Evolutionary conservation across 2,113 vertebrate genomes (phyloP).

Genomic region (Oenanthe oenanthe): DNA sequence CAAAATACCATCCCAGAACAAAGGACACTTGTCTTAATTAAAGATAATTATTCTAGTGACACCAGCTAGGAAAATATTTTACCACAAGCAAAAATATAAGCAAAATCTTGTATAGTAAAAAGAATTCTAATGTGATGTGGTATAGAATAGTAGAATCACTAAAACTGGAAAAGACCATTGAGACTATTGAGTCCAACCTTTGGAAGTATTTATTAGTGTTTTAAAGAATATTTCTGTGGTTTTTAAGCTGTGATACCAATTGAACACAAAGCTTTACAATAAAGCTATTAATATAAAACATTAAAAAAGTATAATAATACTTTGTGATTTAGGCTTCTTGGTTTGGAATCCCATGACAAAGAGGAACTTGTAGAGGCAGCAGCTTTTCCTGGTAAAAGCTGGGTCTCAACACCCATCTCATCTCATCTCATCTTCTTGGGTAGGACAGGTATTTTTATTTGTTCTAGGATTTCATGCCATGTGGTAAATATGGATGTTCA

Average conservation of each 20-base stretch:
- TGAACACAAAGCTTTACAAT: background rate
- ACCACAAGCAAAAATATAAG: background rate
- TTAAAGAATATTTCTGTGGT: rapidly evolving
- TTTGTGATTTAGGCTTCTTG: background rate
- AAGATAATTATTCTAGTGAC: background rate
- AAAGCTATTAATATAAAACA: background rate
- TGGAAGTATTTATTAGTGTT: background rate
- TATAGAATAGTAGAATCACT: background rate
- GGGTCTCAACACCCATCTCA: background rate
- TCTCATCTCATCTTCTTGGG: background rate
- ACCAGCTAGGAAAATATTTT: background rate
- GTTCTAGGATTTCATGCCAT: background rate
- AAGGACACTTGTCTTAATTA: background rate
- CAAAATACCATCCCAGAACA: background rate
- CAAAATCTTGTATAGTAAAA: background rate
- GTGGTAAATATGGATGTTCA: background rate
- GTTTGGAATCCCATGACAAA: background rate
- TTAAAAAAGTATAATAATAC: background rate
- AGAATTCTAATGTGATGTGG: background rate
- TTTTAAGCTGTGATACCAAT: background rate
- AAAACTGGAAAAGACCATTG: background rate
- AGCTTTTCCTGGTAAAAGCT: background rate
- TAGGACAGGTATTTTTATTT: background rate
- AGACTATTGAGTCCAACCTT: rapidly evolving
- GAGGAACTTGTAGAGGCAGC: background rate